Percentiles rank a stretch among this genome's conserved stretches.
Evolutionary conservation across 2,797 vertebrate genomes (phyloP).

Genomic region (Enteromius anoplus): DNA sequence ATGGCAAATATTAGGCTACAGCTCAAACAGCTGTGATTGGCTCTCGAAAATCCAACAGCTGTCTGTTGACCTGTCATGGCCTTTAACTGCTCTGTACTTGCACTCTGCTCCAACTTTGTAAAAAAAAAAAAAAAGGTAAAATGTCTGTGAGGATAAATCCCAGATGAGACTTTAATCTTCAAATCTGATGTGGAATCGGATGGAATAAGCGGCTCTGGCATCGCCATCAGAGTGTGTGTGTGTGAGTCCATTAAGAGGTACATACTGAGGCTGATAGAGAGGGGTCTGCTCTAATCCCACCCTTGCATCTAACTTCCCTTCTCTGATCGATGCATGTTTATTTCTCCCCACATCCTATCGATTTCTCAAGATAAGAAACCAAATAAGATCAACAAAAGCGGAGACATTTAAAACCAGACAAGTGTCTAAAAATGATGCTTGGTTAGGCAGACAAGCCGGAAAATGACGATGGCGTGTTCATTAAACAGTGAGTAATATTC

Average conservation of each 20-base stretch:
- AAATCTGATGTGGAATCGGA: slow-evolving; percentile 46
- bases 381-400: slow-evolving; percentile 38
- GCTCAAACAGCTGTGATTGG: slow-evolving; percentile 7
- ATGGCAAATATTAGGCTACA: slow-evolving; percentile 29
- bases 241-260: slow-evolving; percentile 13
- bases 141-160: slow-evolving; percentile 43
- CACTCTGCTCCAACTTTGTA: slow-evolving; percentile 20
- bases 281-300: slow-evolving; percentile 31
- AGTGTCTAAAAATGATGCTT: slow-evolving; percentile 37
- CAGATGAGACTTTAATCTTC: slow-evolving; percentile 47
- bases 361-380: slow-evolving; percentile 44
- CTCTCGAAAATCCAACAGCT: slow-evolving; percentile 17
- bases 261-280: slow-evolving; percentile 30
- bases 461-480: slow-evolving; percentile 4
- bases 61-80: slow-evolving; percentile 22
- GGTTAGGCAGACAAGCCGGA: slow-evolving; percentile 26
- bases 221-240: slow-evolving; percentile 27
- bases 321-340: slow-evolving; percentile 58
- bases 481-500: slow-evolving; percentile 37
- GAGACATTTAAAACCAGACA: slow-evolving; percentile 51
- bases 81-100: slow-evolving; percentile 27
- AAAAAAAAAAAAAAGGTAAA: not conserved
- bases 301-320: slow-evolving; percentile 27
- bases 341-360: slow-evolving; percentile 53
- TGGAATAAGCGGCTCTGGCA: slow-evolving; percentile 41